Base-by-base conservation (phyloP, 1,140 invertebrate genomes). In the Ooceraea biroi region DNA sequence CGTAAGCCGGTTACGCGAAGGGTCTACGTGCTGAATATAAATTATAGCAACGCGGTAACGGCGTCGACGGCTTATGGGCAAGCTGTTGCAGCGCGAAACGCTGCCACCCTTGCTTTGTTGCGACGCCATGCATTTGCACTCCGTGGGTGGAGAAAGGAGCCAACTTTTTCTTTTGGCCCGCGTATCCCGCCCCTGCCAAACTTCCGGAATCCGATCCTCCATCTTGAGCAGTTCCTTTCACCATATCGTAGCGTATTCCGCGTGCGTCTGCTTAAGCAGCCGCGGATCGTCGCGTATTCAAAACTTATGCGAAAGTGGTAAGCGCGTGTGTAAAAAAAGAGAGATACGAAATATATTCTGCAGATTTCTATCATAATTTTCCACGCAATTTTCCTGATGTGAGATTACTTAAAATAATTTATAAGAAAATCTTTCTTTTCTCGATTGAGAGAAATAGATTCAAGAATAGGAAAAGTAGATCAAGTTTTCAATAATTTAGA, bases 1-100 rank as follows among this genome's bases (percentile, higher is more conserved):
- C 76, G 36, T 69, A 80, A 80, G 50, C 65, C 36, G 65, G 36
- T 80, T 57, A 57, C 17, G 36, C 19, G 30, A 7, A 68, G 55
- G 55, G 30, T 78, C 50, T 57, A 22, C 44, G 58, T 63, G 57
- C 48, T 44, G 76, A 80, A 80, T 80, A 80, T 80, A 80, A 80
- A 80, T 80, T 80, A 80, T 80, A 46, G 65, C 27, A 19, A n/a
- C 60, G 30, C 60, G 58, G 44, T 19, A 61, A n/a, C 12, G 41
- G 17, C 7, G 44, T 30, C 63, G 44, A 41, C 30, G 48, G 74
- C 74, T 77, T 76, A 76, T 76, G 73, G 60, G 74, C 74, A 80
- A 80, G 76, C 76, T 80, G 76, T 80, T 80, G 65, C 76, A 46
- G 65, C 41, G 41, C 25, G 52, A 69, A 80, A 58, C 50, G 36